These are phyloP conservation scores for Notodonta dromedarius DNA, from an alignment of 2,888 invertebrate species.

Conservation along the genomic window DNA sequence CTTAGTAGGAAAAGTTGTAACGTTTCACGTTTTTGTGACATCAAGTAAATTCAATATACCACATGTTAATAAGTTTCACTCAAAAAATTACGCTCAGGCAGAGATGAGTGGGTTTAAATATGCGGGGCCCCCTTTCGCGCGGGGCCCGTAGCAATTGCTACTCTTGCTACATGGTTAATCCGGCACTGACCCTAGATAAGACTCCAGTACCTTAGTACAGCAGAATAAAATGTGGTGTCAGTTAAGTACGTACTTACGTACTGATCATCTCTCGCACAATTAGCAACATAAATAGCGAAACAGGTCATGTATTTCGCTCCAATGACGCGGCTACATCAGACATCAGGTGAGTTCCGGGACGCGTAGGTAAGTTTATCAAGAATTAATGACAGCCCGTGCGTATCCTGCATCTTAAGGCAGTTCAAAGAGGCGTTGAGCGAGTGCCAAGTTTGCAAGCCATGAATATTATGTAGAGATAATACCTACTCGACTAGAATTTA, in stretches of 20 bases:
- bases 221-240: background rate
- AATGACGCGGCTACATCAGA: slow-evolving; percentile 9
- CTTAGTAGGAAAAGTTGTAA: too few species aligned
- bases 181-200: too few species aligned
- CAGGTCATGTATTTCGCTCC: slow-evolving; percentile 22
- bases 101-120: too few species aligned
- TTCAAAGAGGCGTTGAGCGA: slow-evolving; percentile 55
- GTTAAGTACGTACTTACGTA: slow-evolving; percentile 7
- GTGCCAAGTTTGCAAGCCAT: slow-evolving; percentile 37
- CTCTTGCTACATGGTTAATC: too few species aligned
- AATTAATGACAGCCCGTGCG: slow-evolving; percentile 63
- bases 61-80: too few species aligned
- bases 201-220: background rate
- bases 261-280: slow-evolving; percentile 11
- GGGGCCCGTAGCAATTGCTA: too few species aligned
- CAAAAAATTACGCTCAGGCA: too few species aligned
- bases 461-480: slow-evolving; percentile 13
- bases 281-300: slow-evolving; percentile 19
- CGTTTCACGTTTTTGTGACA: too few species aligned
- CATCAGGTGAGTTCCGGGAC: slow-evolving; percentile 54
- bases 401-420: slow-evolving; percentile 68
- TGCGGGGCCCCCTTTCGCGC: too few species aligned
- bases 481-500: background rate
- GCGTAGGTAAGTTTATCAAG: slow-evolving; percentile 39
- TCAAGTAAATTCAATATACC: too few species aligned